Conservation (phyloP, 2,113 vertebrate genomes). For the Tonatia bakeri region DNA sequence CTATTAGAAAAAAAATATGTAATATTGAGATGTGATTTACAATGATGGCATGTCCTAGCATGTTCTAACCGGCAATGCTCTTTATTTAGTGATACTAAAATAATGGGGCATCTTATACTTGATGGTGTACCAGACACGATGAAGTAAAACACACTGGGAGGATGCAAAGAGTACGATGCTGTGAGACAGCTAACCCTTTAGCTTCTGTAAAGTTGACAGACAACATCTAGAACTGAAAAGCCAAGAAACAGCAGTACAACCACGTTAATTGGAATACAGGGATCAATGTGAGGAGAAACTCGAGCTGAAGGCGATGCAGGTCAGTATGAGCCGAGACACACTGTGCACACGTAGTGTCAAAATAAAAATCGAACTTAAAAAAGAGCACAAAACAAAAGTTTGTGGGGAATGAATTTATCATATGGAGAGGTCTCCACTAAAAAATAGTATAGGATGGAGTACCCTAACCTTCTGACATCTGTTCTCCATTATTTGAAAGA, state of each 20-base stretch:
- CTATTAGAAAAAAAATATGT: not conserved
- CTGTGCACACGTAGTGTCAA: not conserved
- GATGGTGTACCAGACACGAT: not conserved
- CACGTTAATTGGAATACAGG: not conserved
- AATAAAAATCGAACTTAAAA: not conserved
- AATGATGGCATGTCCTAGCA: not conserved
- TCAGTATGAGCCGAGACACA: not conserved
- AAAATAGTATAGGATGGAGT: not conserved
- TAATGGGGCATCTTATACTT: not conserved
- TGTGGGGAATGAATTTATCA: not conserved
- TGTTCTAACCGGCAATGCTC: not conserved
- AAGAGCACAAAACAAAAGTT: not conserved
- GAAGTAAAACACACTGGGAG: not conserved
- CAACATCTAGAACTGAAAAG: not conserved
- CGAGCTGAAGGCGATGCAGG: not conserved
- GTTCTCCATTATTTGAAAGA: conserved; percentile 10
- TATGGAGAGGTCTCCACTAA: not conserved
- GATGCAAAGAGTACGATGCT: not conserved
- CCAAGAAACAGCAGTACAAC: not conserved
- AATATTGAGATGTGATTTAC: not conserved
- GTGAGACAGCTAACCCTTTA: not conserved
- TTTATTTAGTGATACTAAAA: conserved; percentile 10
- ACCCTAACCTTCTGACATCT: not conserved
- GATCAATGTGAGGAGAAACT: not conserved
- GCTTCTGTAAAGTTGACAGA: not conserved